Conservation (phyloP, 2,888 invertebrate genomes). For the Tipula vernalis region DNA sequence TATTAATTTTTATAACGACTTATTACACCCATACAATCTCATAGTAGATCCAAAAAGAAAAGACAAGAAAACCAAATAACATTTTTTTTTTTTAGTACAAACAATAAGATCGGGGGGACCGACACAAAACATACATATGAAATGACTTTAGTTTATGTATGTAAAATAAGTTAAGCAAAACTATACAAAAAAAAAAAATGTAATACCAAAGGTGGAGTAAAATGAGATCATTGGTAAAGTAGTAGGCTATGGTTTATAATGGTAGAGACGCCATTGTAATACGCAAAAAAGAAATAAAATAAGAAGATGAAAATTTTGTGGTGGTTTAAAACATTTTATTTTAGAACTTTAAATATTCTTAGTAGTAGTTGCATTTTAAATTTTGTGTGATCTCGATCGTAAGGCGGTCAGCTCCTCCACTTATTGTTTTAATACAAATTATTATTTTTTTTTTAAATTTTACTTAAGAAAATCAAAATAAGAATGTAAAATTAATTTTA, state of each 20-base stretch:
- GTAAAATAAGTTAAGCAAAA: not conserved
- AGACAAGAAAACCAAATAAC: not conserved
- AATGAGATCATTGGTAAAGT: not conserved
- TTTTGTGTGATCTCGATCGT: slow-evolving; percentile 13
- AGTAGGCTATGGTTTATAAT: not conserved
- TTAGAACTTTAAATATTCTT: not conserved
- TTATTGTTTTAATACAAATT: not conserved
- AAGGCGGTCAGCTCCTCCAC: not conserved
- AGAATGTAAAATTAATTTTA: not conserved
- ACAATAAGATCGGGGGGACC: not conserved
- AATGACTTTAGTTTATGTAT: not conserved
- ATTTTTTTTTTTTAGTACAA: not conserved
- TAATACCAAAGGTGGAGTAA: not conserved
- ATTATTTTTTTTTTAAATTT: not conserved
- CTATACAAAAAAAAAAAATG: not conserved
- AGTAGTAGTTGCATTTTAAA: slow-evolving; percentile 13
- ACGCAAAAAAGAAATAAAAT: not conserved
- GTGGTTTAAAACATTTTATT: not conserved
- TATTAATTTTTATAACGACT: not conserved
- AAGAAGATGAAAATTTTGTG: not conserved
- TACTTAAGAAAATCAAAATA: not conserved
- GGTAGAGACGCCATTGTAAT: not conserved
- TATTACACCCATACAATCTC: not conserved
- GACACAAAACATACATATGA: not conserved
- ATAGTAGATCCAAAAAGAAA: not conserved